Base-by-base conservation (phyloP, 2,888 invertebrate species). In the Reticulitermes lucifugus region DNA sequence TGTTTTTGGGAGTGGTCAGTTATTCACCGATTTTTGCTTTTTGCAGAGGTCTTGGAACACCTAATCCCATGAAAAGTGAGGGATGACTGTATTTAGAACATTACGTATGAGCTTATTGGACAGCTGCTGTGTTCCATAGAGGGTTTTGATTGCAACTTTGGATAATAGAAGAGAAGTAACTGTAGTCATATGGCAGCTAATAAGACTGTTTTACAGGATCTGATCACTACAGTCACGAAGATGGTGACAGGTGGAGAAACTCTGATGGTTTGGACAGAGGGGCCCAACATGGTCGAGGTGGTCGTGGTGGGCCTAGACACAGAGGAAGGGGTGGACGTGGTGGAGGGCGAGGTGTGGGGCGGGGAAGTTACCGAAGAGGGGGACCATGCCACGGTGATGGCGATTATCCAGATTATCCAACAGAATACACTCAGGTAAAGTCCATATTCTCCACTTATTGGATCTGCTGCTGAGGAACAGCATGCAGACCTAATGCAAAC, bases 331-430 rank as follows among this genome's bases (percentile, higher is more conserved):
- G 90, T 87, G 90, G 90, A 89, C 88, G 87, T 29, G 85, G 88
- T 73, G 90, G 91, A 79, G 90, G 91, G 25, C 89, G 92, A 86
- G 92, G 92, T 71, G 89, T 92, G 65, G 92, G 92, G 70, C 92
- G 93, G 87, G 91, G 92, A 75, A 89, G 90, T 51, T 89, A 87
- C 85, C 89, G 92, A 79, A 91, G 92, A 83, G 92, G 91, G 55
- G 90, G 90, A 55, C 91, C 90, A 86, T 91, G 92, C 87, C 91
- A 90, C 83, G 91, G 91, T 87, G 92, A 93, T 87, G 89, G 89
- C 7, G 92, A 93, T 79, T 93, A 91, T 89, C 88, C 90, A 2
- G 92, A 92, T 88, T 93, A 91, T 88, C 90, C 91, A 6, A 88
- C 90, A 9, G 92, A 93, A 87, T 92, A 90, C 88, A 88, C 81